Conservation (phyloP, 2,888 invertebrate genomes). For the Oscheius sp. region DNA sequence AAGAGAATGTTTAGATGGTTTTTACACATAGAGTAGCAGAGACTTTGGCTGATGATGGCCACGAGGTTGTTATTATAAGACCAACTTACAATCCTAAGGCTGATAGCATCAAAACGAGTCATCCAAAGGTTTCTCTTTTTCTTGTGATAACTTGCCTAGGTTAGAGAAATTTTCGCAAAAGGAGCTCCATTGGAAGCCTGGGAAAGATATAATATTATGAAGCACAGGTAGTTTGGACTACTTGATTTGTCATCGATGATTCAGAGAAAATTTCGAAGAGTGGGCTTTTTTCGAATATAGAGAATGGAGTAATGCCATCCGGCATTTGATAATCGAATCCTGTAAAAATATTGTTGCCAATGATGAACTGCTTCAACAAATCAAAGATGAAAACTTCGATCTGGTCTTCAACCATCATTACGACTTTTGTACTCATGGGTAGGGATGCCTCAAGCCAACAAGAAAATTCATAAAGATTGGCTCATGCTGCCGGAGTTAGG, state of each 20-base stretch:
- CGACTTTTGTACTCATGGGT: constrained; percentile 25
- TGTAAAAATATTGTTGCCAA: constrained; percentile 21
- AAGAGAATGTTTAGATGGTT: constrained; percentile 11
- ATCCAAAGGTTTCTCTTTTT: too few species aligned
- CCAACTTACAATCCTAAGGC: constrained; percentile 20
- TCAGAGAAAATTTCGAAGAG: constrained; percentile 10
- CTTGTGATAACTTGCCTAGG: too few species aligned
- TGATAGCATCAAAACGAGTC: constrained; percentile 2
- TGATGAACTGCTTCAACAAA: constrained; percentile 2
- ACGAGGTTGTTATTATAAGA: constrained; percentile 29
- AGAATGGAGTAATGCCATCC: not conserved
- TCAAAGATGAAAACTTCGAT: constrained; percentile 20
- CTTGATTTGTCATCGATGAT: too few species aligned
- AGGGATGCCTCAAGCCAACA: not conserved
- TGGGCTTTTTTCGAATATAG: not conserved
- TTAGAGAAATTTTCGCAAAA: constrained; percentile 21
- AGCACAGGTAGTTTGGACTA: too few species aligned
- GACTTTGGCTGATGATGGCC: constrained; percentile 17
- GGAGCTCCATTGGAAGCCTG: constrained; percentile 1
- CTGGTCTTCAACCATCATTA: constrained; percentile 29
- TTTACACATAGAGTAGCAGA: constrained; percentile 28
- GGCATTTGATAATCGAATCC: not conserved
- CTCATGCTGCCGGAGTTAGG: constrained; percentile 9
- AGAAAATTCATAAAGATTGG: constrained; percentile 22
- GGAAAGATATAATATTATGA: not conserved